Evolutionary conservation across 2,113 vertebrate species (phyloP).

Genomic region (Regulus satrapa): DNA sequence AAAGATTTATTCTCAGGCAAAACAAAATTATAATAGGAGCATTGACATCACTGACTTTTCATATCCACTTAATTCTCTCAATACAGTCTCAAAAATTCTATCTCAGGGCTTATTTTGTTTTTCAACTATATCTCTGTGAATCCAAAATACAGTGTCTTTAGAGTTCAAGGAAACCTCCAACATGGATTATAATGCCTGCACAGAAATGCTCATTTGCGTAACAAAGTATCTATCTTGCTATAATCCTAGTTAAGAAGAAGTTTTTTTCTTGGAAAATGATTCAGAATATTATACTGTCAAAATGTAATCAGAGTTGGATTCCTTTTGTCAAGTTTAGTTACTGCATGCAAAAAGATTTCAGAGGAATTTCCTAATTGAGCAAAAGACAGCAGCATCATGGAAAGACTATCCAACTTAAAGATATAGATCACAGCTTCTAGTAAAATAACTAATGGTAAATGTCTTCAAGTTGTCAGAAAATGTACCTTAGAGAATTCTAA

Average conservation of each 20-base stretch:
- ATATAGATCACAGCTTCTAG: background rate
- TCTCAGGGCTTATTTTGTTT: constrained; percentile 13
- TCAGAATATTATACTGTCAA: background rate
- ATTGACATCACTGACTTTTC: background rate
- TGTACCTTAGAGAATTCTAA: background rate
- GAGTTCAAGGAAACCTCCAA: constrained; percentile 15
- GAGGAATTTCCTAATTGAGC: background rate
- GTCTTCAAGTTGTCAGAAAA: constrained; percentile 17
- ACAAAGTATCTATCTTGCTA: background rate
- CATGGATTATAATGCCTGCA: background rate
- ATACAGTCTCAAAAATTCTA: background rate
- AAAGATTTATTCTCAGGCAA: background rate
- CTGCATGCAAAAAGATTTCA: background rate
- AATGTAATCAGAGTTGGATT: background rate
- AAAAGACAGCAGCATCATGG: background rate
- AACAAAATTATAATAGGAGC: background rate
- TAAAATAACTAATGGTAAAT: background rate
- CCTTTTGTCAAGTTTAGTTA: background rate
- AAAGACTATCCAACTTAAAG: background rate
- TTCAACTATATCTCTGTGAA: background rate
- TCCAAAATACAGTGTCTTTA: constrained; percentile 10
- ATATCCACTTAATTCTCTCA: background rate
- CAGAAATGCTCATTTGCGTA: constrained; percentile 16
- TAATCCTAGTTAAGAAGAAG: constrained; percentile 4
- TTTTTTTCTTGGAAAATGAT: background rate